Conservation (phyloP, 2,113 vertebrate species). For the Onychostruthus taczanowskii region DNA sequence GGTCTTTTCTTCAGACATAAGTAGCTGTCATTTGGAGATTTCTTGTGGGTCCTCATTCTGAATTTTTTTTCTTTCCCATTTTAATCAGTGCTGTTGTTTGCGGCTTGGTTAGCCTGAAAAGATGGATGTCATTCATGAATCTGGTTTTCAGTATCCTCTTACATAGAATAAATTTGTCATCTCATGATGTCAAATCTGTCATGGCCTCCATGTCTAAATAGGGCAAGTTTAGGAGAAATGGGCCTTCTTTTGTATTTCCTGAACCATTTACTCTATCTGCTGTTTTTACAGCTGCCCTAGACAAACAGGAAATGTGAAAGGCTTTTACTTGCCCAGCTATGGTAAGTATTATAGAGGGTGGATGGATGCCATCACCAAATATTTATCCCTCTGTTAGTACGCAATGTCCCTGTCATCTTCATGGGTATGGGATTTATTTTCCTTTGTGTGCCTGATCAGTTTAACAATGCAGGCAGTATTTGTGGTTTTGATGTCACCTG, state of each 20-base stretch:
- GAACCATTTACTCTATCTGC: neutral
- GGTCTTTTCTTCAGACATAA: neutral
- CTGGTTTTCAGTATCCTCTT: neutral
- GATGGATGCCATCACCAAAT: neutral
- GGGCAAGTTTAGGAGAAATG: neutral
- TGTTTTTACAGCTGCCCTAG: slow-evolving; percentile 19
- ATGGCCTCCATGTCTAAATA: neutral
- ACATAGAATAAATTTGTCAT: neutral
- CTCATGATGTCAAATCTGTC: neutral
- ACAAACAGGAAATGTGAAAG: neutral
- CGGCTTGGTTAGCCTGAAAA: neutral
- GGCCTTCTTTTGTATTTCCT: neutral
- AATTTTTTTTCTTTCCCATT: neutral
- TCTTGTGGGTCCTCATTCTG: neutral
- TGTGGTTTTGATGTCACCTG: neutral
- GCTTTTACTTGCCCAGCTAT: neutral
- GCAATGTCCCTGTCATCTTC: neutral
- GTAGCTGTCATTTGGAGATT: neutral
- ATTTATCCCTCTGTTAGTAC: neutral
- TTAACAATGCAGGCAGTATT: neutral
- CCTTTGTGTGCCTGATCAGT: neutral
- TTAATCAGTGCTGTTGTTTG: neutral
- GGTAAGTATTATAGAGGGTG: neutral
- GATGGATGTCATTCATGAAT: neutral
- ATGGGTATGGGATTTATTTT: neutral